Conservation (phyloP, 2,888 invertebrate species). For the Oscheius sp. region DNA sequence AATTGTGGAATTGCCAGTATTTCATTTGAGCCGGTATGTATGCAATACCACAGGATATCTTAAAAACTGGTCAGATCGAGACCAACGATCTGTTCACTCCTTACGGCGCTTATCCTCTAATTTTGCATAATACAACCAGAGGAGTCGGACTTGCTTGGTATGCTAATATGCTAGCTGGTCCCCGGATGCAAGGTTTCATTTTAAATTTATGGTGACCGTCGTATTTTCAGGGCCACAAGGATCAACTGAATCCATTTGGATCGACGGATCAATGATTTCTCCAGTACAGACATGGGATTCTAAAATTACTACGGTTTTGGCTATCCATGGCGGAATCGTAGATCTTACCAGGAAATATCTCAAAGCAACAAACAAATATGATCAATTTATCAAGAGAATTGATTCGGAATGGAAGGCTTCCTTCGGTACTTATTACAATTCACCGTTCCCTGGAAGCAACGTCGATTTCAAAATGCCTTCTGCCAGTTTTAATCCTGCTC, state of each 20-base stretch:
- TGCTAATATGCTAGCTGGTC: constrained; percentile 8
- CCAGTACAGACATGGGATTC: constrained; percentile 20
- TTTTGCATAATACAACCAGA: background rate
- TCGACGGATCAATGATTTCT: constrained; percentile 5
- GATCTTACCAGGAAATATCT: constrained; percentile 15
- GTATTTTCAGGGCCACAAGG: constrained; percentile 8
- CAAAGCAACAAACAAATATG: constrained; percentile 6
- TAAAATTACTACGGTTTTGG: constrained; percentile 9
- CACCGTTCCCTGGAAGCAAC: constrained; percentile 18
- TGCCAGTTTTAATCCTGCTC: background rate
- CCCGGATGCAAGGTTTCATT: constrained; percentile 9
- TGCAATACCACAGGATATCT: background rate
- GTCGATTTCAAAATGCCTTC: constrained; percentile 5
- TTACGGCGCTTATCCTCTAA: constrained; percentile 20
- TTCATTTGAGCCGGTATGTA: constrained; percentile 7
- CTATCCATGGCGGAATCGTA: constrained; percentile 8
- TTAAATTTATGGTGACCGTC: background rate
- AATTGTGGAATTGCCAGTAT: constrained; percentile 18
- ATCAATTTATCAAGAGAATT: constrained; percentile 9
- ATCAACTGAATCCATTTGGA: constrained; percentile 16
- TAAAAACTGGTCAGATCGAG: constrained; percentile 1
- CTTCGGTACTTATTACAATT: background rate
- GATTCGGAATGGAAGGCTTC: background rate
- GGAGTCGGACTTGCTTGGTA: constrained; percentile 19
- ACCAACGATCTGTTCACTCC: constrained; percentile 15